A percentile compares a stretch with the other conserved stretches of the same genome.
Conservation (phyloP, 2,797 vertebrate genomes). For the Oryzias sinensis region DNA sequence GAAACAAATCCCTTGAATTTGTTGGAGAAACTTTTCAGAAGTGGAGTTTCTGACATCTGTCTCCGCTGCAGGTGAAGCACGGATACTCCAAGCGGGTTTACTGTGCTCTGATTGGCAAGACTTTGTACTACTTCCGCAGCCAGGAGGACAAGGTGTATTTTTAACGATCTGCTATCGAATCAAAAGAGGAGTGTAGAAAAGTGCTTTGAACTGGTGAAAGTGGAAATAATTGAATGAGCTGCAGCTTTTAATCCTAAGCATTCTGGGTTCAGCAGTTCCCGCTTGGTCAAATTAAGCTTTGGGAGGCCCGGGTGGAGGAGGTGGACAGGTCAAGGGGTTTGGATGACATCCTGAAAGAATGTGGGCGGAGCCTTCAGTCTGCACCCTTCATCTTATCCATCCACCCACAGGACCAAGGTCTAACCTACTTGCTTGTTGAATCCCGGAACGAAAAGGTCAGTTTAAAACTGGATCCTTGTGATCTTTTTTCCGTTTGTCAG, state of each 20-base stretch:
- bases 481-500: no score
- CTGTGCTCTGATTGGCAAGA: conserved; percentile 91
- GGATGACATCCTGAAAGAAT: conserved; percentile 86
- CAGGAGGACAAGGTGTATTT: conserved; percentile 92
- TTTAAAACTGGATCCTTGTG: not conserved
- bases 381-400: conserved; percentile 85
- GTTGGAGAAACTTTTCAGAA: no score
- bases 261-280: conserved; percentile 85
- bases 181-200: no score
- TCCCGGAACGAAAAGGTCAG: conserved; percentile 90
- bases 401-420: conserved; percentile 89
- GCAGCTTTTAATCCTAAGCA: not conserved
- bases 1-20: no score
- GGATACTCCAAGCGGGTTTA: conserved; percentile 96
- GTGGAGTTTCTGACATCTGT: not conserved
- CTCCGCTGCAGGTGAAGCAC: conserved; percentile 86
- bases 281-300: conserved; percentile 95
- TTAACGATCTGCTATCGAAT: not conserved
- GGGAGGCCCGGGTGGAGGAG: conserved; percentile 91
- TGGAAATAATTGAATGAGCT: not conserved
- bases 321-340: conserved; percentile 88
- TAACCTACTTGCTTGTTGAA: conserved; percentile 90
- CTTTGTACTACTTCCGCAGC: conserved; percentile 92
- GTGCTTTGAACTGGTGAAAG: no score
- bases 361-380: conserved; percentile 80